Evolutionary conservation across 2,797 vertebrate species (phyloP).

Genomic region (Phoeniculus purpureus): DNA sequence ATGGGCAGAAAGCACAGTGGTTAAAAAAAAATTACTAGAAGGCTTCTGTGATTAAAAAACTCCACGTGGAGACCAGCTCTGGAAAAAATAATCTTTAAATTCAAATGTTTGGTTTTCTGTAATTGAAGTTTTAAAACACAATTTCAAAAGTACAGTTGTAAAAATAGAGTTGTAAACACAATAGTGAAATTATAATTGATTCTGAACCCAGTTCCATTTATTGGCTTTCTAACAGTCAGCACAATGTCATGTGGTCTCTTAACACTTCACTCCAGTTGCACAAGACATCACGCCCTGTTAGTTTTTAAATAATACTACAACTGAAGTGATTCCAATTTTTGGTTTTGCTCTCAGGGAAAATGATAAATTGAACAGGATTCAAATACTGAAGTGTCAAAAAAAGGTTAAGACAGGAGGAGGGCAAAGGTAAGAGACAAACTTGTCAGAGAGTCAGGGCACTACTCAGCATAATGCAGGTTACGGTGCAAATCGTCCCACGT

Average conservation of each 20-base stretch:
- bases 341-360: background rate
- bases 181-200: background rate
- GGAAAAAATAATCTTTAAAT: background rate
- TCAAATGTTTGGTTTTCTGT: background rate
- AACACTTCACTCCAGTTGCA: background rate
- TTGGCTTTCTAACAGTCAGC: background rate
- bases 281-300: background rate
- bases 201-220: background rate
- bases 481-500: background rate
- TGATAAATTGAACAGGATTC: background rate
- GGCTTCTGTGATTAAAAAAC: background rate
- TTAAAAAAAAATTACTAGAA: conserved; percentile 2
- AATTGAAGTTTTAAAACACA: background rate
- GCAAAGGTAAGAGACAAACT: background rate
- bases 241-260: background rate
- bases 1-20: background rate
- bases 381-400: background rate
- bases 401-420: rapidly evolving
- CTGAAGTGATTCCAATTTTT: background rate
- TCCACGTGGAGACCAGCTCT: background rate
- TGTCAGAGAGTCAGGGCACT: background rate
- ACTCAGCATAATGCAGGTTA: background rate
- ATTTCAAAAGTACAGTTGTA: too few species aligned
- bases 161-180: too few species aligned
- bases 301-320: background rate